Evolutionary conservation across 2,113 vertebrate genomes (phyloP).

Genomic region (Equus quagga): DNA sequence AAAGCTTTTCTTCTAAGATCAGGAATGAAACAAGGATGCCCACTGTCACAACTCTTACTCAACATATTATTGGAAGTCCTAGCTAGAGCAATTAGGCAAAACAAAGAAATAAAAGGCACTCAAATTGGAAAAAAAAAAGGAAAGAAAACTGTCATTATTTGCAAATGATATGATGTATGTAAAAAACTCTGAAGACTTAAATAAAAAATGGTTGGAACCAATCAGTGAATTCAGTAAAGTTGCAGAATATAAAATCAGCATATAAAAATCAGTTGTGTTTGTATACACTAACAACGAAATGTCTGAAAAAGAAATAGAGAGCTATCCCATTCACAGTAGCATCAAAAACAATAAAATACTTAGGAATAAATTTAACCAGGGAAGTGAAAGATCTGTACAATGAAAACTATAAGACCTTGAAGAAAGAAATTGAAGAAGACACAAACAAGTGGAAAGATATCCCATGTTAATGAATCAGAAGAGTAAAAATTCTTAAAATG

Average conservation of each 20-base stretch:
- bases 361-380: not conserved
- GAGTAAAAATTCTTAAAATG: not conserved
- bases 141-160: not conserved
- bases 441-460: not conserved
- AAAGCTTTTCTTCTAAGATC: not conserved
- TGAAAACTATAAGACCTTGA: not conserved
- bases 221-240: not conserved
- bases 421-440: not conserved
- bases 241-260: not conserved
- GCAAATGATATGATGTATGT: not conserved
- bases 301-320: not conserved
- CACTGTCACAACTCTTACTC: not conserved
- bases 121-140: not conserved
- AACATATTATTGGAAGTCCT: not conserved
- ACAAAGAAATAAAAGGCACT: not conserved
- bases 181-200: not conserved
- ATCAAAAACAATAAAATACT: not conserved
- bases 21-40: not conserved
- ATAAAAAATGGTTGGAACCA: not conserved
- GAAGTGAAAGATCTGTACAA: not conserved
- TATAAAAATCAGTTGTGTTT: not conserved
- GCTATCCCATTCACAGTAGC: not conserved
- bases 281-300: not conserved
- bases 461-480: not conserved
- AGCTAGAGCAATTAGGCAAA: not conserved